Base-by-base conservation (phyloP, 2,797 vertebrate genomes). In the Spinibarbus caldwelli region DNA sequence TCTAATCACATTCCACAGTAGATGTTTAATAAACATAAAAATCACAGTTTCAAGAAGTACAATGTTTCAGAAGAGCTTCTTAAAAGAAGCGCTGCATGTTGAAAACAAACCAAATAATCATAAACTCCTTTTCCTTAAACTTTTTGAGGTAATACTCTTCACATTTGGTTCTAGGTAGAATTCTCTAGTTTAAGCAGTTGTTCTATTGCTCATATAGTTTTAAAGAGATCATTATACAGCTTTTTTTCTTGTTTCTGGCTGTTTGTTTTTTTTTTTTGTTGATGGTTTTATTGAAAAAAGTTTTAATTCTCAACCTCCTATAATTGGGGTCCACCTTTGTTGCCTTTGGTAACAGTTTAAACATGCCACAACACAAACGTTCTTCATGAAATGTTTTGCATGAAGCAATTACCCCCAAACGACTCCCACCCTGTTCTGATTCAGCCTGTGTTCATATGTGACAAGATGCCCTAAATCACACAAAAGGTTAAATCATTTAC, bases 321-420 rank as follows among this genome's bases (percentile, higher is more conserved):
- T 54, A 71, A 43, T 29, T 82, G 23, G 17, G 23, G 41, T 54
- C 47, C 67, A 7, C 34, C 17, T 70, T 57, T 14, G 67, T 82
- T 75, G 57, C 57, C 71, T 67, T 66, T 76, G 21, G 59, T 41
- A 26, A 45, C 70, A 57, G 59, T 66, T 57, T 80, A 75, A 85
- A 85, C 41, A 73, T 26, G 68, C 3, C 26, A 41, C 68, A 47
- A 70, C 68, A 73, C 78, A 47, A 41, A n/a, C 3, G 2, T 45
- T 31, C n/a, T 45, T 64, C 9, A 45, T 31, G 19, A 79, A 70
- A 79, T 59, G 15, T 70, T 68, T 70, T 81, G 9, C 47, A 31
- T 79, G 26, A 47, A 36, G 41, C 68, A 80, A 43, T 82, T 64
- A 57, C 36, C 85, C 45, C 59, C 21, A 59, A 78, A 66, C 21